Evolutionary conservation across 2,797 vertebrate species (phyloP).

Genomic region (Meda fulgida): DNA sequence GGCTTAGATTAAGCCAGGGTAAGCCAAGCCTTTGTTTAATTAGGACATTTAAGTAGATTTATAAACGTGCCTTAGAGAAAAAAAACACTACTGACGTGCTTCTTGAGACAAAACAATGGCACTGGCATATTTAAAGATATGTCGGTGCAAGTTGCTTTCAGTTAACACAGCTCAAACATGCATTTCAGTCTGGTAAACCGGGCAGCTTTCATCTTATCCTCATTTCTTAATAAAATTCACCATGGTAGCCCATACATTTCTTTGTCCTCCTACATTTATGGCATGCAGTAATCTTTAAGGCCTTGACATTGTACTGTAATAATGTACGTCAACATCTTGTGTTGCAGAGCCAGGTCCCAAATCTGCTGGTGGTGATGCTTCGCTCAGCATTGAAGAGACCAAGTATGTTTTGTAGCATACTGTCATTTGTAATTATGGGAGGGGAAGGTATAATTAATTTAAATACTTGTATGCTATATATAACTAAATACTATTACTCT

Average conservation of each 20-base stretch:
- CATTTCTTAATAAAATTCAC: too few relatives aligned
- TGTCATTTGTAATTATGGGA: not conserved
- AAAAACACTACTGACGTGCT: not conserved
- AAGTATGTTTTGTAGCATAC: conserved; percentile 76
- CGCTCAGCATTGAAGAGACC: conserved; percentile 91
- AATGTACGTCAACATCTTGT: not conserved
- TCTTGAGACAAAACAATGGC: not conserved
- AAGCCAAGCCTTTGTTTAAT: not conserved
- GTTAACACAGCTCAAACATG: not conserved
- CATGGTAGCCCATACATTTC: not conserved
- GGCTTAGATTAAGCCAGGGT: not conserved
- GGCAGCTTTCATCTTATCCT: not conserved
- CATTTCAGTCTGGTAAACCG: not conserved
- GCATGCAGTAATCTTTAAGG: too few relatives aligned
- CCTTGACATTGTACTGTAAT: not conserved
- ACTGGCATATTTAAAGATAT: not conserved
- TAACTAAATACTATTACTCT: not conserved
- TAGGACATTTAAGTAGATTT: not conserved
- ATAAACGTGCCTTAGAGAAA: not conserved
- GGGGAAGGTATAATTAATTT: not conserved
- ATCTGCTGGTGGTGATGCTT: conserved; percentile 85
- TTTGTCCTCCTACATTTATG: not conserved
- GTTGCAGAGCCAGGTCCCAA: conserved; percentile 75
- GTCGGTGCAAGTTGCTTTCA: not conserved
- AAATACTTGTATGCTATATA: too few relatives aligned